Evolutionary conservation across 2,888 invertebrate genomes (phyloP).

Genomic region (Kuschelorhynchus macadamiae): DNA sequence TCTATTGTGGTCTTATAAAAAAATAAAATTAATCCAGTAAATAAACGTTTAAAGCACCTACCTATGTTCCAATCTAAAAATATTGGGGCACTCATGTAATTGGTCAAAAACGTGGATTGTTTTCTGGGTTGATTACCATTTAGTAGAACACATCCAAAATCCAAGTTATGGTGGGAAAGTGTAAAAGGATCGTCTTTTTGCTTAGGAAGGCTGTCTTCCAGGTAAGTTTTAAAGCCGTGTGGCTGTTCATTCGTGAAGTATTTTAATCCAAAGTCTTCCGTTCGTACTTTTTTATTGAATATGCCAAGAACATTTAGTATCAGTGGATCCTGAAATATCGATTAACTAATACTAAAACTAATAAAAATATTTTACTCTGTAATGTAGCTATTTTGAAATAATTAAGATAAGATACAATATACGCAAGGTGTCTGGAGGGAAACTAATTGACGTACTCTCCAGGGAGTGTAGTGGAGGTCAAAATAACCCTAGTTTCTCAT

Average conservation of each 20-base stretch:
- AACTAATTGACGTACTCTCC: no score
- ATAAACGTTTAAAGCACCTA: no score
- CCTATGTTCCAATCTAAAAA: conserved; percentile 58
- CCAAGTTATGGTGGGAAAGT: conserved; percentile 61
- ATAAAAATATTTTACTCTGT: background rate
- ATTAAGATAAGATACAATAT: no score
- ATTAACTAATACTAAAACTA: conserved; percentile 5
- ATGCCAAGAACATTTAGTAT: conserved; percentile 61
- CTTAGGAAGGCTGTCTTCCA: conserved; percentile 56
- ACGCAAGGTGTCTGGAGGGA: no score
- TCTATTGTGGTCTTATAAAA: no score
- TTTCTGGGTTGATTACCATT: conserved; percentile 19
- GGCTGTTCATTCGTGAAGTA: conserved; percentile 43
- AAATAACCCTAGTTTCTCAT: no score
- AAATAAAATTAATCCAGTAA: no score
- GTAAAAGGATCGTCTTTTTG: conserved; percentile 57
- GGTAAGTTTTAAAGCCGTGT: conserved; percentile 61
- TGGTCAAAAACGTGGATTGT: conserved; percentile 49
- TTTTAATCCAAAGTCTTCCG: conserved; percentile 35
- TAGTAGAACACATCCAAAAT: conserved; percentile 61
- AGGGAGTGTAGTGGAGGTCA: no score
- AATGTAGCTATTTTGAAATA: no score
- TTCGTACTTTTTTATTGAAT: conserved; percentile 27
- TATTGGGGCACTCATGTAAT: conserved; percentile 55
- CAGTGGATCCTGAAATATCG: conserved; percentile 61